These are phyloP conservation scores for Notarius lentiginosus DNA, from an alignment of 2,113 vertebrate genomes.

Conservation along the genomic window DNA sequence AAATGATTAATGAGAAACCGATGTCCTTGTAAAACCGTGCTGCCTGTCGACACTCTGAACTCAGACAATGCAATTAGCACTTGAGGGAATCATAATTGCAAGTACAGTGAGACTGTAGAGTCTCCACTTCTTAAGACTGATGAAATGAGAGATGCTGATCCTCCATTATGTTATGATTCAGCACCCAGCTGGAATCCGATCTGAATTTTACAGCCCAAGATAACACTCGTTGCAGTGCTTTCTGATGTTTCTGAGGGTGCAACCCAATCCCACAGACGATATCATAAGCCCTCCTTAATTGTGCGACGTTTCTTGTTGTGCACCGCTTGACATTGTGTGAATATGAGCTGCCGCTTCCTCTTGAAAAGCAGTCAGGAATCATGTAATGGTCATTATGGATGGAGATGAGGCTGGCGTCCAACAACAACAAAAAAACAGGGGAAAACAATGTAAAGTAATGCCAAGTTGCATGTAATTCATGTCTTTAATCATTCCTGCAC, in stretches of 20 bases:
- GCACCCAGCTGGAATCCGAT: conserved; percentile 16
- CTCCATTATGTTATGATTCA: conserved; percentile 17
- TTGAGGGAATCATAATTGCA: conserved; percentile 34
- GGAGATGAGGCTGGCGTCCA: conserved; percentile 22
- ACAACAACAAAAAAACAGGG: neutral
- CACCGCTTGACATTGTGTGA: conserved; percentile 18
- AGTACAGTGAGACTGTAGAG: neutral
- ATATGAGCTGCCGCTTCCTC: neutral
- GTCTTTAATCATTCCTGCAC: conserved; percentile 12
- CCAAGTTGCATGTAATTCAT: conserved; percentile 15
- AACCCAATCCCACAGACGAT: neutral
- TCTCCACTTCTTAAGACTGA: conserved; percentile 14
- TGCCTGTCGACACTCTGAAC: conserved; percentile 25
- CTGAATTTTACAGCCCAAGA: conserved; percentile 12
- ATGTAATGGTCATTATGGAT: conserved; percentile 23
- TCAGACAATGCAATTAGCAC: conserved; percentile 43
- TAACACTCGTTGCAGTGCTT: neutral
- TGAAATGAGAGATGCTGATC: neutral
- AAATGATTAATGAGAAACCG: conserved; percentile 39
- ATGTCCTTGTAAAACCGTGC: conserved; percentile 16
- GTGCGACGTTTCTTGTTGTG: conserved; percentile 26
- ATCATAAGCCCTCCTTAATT: conserved; percentile 28
- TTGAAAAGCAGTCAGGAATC: conserved; percentile 3
- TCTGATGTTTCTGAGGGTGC: conserved; percentile 5
- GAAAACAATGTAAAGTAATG: neutral